A percentile compares a stretch with the other conserved stretches of the same genome.
These are phyloP conservation scores for Scopus umbretta DNA, from an alignment of 2,113 vertebrate species.

Conservation along the genomic window DNA sequence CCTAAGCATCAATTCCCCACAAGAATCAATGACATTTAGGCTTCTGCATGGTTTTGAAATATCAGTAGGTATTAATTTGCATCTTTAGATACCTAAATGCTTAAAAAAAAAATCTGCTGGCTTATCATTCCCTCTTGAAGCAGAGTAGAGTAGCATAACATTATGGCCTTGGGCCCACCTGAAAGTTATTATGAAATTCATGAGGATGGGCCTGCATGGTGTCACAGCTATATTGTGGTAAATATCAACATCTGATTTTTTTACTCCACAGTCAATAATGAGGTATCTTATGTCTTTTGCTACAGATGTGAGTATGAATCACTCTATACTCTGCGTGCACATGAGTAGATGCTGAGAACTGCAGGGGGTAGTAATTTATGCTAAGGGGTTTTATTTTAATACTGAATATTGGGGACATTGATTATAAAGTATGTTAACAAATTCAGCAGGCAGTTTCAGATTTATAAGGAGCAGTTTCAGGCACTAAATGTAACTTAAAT, in stretches of 20 bases:
- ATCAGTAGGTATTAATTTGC: not conserved
- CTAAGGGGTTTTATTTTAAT: not conserved
- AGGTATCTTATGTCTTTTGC: not conserved
- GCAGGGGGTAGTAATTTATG: not conserved
- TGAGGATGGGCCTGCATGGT: not conserved
- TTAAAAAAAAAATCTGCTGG: not conserved
- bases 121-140: not conserved
- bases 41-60: not conserved
- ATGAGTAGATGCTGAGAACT: not conserved
- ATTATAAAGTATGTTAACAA: not conserved
- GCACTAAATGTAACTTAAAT: not conserved
- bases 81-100: not conserved
- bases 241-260: not conserved
- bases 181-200: not conserved
- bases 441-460: not conserved
- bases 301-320: not conserved
- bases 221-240: rapidly evolving
- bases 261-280: not conserved
- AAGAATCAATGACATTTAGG: not conserved
- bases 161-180: not conserved
- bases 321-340: not conserved
- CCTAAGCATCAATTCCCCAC: not conserved
- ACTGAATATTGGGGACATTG: not conserved
- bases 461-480: not conserved
- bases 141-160: not conserved